Conservation (phyloP, 2,888 invertebrate species). For the Pterostichus madidus region DNA sequence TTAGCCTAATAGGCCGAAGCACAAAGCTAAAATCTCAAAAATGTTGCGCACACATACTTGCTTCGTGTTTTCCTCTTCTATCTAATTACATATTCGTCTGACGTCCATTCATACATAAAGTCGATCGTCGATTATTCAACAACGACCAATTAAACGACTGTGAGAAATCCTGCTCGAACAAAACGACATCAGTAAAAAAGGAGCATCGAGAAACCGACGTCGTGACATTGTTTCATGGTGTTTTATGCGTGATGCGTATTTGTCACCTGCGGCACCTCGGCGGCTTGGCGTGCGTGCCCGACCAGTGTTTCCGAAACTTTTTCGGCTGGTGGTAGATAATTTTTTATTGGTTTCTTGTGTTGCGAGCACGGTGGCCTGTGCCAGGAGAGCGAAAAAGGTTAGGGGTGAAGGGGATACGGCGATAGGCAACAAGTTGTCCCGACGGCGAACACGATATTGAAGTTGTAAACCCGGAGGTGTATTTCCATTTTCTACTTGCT, state of each 20-base stretch:
- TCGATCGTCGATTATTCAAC: slow-evolving; percentile 55
- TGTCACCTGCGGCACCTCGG: slow-evolving; percentile 49
- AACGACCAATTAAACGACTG: slow-evolving; percentile 58
- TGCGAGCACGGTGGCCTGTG: slow-evolving; percentile 14
- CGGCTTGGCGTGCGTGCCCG: slow-evolving; percentile 3
- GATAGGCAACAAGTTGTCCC: slow-evolving; percentile 74
- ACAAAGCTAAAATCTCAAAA: slow-evolving; percentile 42
- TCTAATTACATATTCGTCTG: slow-evolving; percentile 60
- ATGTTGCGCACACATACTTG: slow-evolving; percentile 28
- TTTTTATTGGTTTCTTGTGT: slow-evolving; percentile 46
- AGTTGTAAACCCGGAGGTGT: slow-evolving; percentile 60
- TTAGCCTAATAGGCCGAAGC: slow-evolving; percentile 51
- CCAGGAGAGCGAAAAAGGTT: slow-evolving; percentile 69
- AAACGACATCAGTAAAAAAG: slow-evolving; percentile 21
- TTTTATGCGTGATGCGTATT: slow-evolving; percentile 50
- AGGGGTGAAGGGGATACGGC: slow-evolving; percentile 66
- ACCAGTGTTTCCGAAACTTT: slow-evolving; percentile 40
- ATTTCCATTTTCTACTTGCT: background rate
- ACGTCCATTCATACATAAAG: slow-evolving; percentile 57
- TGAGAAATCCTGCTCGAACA: slow-evolving; percentile 25
- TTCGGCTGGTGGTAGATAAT: slow-evolving; percentile 34
- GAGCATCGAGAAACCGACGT: slow-evolving; percentile 24
- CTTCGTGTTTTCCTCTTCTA: slow-evolving; percentile 27
- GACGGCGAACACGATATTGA: slow-evolving; percentile 69
- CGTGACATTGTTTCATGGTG: slow-evolving; percentile 53